phyloP scores from a whole-genome alignment of 2,888 invertebrate species.

The Parochlus steinenii region DNA sequence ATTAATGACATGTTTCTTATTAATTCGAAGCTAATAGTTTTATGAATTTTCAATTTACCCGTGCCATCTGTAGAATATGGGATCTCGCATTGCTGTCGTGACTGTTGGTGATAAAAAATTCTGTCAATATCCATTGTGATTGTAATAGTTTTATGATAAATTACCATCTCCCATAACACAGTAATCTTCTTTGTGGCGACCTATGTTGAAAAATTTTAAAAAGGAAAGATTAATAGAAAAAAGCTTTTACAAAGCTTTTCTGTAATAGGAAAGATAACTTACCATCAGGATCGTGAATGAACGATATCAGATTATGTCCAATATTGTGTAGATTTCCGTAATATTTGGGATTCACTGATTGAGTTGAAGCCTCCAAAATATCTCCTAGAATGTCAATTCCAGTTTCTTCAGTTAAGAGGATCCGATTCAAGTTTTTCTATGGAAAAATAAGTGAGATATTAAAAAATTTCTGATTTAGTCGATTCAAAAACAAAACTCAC shows the following conservation, averaged over 20 bases:
- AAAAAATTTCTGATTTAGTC: neutral
- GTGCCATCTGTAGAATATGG: slow-evolving; percentile 26
- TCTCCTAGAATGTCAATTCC: slow-evolving; percentile 26
- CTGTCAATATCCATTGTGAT: too few relatives aligned
- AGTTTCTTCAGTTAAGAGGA: slow-evolving; percentile 19
- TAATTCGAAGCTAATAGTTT: neutral
- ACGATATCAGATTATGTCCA: slow-evolving; percentile 21
- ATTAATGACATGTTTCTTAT: neutral
- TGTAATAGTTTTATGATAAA: too few relatives aligned
- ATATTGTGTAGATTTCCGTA: slow-evolving; percentile 24
- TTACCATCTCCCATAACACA: slow-evolving; percentile 14
- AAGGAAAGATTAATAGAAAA: too few relatives aligned
- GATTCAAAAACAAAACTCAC: neutral
- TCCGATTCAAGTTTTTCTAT: slow-evolving; percentile 25
- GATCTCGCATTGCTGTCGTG: slow-evolving; percentile 26
- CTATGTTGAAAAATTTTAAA: too few relatives aligned
- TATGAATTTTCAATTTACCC: slow-evolving; percentile 21
- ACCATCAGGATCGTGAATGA: slow-evolving; percentile 23
- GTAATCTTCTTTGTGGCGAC: slow-evolving; percentile 12
- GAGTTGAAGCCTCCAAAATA: slow-evolving; percentile 20
- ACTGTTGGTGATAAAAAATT: too few relatives aligned
- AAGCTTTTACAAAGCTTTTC: too few relatives aligned
- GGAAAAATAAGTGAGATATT: neutral
- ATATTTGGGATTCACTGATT: slow-evolving; percentile 16
- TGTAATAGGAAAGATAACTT: too few relatives aligned